These are phyloP conservation scores for Ischnura elegans DNA, from an alignment of 2,888 invertebrate genomes.

Conservation along the genomic window DNA sequence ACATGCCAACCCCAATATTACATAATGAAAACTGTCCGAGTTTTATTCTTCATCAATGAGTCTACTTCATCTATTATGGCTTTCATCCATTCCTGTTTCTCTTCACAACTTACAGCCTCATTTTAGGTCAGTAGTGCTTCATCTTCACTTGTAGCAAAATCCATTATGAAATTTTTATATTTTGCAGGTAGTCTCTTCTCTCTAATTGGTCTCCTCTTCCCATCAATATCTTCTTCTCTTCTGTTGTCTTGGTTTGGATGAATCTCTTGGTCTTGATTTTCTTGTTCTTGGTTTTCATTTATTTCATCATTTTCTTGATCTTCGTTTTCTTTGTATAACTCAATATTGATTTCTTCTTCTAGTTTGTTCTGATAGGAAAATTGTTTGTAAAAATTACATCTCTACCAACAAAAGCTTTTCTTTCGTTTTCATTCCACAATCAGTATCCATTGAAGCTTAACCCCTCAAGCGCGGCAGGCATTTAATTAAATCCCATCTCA, in stretches of 20 bases:
- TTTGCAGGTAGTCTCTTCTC: not conserved
- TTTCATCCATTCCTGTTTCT: too few relatives aligned
- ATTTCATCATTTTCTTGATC: not conserved
- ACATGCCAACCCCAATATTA: too few relatives aligned
- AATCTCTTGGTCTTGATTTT: too few relatives aligned
- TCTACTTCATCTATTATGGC: constrained; percentile 70
- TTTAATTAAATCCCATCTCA: too few relatives aligned
- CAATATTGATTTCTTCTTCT: too few relatives aligned
- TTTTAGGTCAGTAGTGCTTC: too few relatives aligned
- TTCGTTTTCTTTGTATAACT: not conserved
- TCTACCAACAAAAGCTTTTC: constrained; percentile 71
- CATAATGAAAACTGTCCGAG: too few relatives aligned
- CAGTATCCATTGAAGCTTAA: too few relatives aligned
- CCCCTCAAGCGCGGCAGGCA: too few relatives aligned
- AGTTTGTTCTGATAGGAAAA: not conserved
- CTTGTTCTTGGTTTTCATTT: too few relatives aligned
- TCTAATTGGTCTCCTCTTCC: constrained; percentile 72
- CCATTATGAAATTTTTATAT: not conserved
- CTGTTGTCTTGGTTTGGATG: constrained; percentile 72
- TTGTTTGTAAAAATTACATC: too few relatives aligned
- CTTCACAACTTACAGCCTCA: constrained; percentile 51
- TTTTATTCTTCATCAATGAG: constrained; percentile 71
- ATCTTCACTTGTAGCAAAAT: constrained; percentile 50
- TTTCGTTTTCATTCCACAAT: constrained; percentile 73
- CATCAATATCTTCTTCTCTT: constrained; percentile 72